Percentiles rank a stretch among this genome's conserved stretches.
These are phyloP conservation scores for Phengaris alcon DNA, from an alignment of 2,888 invertebrate genomes.

Conservation along the genomic window DNA sequence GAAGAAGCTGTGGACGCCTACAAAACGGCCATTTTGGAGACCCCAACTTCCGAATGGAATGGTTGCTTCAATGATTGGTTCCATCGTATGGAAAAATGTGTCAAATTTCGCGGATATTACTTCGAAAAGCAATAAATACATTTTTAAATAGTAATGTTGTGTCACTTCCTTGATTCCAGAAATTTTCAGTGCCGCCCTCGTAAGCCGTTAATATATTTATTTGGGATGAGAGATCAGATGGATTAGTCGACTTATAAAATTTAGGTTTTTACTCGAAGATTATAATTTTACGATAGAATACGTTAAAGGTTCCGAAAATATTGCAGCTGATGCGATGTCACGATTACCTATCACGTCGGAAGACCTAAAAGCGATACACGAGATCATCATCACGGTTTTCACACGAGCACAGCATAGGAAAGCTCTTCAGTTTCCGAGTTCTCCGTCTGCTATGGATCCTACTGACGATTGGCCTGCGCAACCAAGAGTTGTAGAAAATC, in stretches of 20 bases:
- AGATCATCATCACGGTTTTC: neutral
- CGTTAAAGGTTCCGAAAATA: conserved; percentile 23
- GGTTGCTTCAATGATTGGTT: no score
- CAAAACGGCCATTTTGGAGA: no score
- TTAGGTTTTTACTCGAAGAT: neutral
- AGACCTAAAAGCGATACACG: conserved; percentile 22
- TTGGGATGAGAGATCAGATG: neutral
- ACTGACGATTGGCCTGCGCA: conserved; percentile 25
- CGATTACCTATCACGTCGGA: conserved; percentile 4
- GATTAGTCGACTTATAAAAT: neutral
- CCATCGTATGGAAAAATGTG: no score
- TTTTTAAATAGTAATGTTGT: no score
- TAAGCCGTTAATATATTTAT: conserved; percentile 4
- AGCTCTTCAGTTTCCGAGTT: conserved; percentile 12
- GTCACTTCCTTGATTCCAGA: no score
- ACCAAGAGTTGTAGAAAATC: neutral
- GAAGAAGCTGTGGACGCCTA: no score
- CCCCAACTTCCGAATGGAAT: no score
- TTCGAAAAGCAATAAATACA: no score
- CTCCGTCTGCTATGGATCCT: conserved; percentile 1
- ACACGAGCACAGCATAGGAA: conserved; percentile 21
- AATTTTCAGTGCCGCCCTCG: no score
- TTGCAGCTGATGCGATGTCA: conserved; percentile 25
- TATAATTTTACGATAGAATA: neutral
- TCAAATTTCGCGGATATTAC: no score